Conservation (phyloP, 1,140 invertebrate species). For the Apis florea region DNA sequence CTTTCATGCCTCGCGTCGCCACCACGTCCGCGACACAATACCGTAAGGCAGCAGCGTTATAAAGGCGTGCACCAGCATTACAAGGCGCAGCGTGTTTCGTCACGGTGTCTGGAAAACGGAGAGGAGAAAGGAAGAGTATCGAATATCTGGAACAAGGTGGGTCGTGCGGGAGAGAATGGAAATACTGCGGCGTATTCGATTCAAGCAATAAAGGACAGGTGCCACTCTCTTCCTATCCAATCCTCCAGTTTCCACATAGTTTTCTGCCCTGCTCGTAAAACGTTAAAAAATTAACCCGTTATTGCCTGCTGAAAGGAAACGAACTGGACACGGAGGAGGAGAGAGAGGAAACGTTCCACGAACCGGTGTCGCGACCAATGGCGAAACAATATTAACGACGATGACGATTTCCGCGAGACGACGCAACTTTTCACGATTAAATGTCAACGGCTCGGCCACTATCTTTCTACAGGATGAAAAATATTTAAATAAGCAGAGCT, state of each 20-base stretch:
- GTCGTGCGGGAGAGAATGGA: slow-evolving; percentile 44
- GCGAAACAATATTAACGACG: background rate
- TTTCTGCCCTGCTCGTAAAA: slow-evolving; percentile 44
- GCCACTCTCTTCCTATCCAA: slow-evolving; percentile 14
- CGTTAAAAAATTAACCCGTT: slow-evolving; percentile 46
- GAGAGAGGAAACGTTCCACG: slow-evolving; percentile 29
- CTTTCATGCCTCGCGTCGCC: background rate
- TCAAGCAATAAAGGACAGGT: slow-evolving; percentile 55
- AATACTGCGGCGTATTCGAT: slow-evolving; percentile 38
- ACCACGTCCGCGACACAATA: slow-evolving; percentile 21
- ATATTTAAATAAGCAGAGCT: background rate
- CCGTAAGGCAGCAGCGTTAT: background rate
- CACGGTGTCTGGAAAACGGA: slow-evolving; percentile 46
- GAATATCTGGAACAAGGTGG: slow-evolving; percentile 59
- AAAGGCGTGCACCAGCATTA: slow-evolving; percentile 13
- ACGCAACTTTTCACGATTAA: slow-evolving; percentile 18
- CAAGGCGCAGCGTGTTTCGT: slow-evolving; percentile 50
- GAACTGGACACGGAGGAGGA: background rate
- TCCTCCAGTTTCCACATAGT: slow-evolving; percentile 27
- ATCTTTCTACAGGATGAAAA: background rate
- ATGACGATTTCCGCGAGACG: background rate
- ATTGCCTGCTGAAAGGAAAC: background rate
- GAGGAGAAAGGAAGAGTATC: slow-evolving; percentile 53
- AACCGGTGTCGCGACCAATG: background rate
- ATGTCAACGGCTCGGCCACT: background rate